Evolutionary conservation across 2,113 vertebrate genomes (phyloP), one percentile per base, ranked within the genome.

Genomic region (Lampris megalopsis): DNA sequence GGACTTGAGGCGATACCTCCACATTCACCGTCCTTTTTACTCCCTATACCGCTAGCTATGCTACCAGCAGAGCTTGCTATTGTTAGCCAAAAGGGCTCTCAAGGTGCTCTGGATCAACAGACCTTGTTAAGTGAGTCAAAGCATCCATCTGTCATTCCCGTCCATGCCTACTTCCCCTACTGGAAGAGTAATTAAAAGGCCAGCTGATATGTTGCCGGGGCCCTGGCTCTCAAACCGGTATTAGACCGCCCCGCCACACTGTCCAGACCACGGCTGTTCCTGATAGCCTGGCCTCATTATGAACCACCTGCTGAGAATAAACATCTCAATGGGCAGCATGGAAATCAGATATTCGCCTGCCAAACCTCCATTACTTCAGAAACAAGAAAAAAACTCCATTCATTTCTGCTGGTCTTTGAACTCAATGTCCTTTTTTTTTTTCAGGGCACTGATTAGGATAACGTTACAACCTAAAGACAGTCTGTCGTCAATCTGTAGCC

Each of bases 101-200:
- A 68, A 83, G 83, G 79, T 81, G 63, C 68, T 79, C 49, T 50
- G 62, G 63, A 81, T 72, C 77, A 78, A 41, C 40, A 43, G 70
- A 75, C 67, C 76, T 63, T 40, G 38, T 82, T 82, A 82, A 81
- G 63, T 40, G 53, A 78, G 73, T 87, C 73, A 88, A 69, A 81
- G 59, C 60, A 84, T 80, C 75, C 88, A 87, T 86, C 88, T 86
- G 83, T 58, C 76, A 62, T 68, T 64, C 50, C 60, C 9, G 24
- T 66, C 77, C 58, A 9, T 13, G 59, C 75, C 58, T 71, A 11
- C 59, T 35, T 68, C 67, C 62, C 45, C 74, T 63, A 73, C 52
- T 50, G 57, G 76, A 84, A 75, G 74, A 62, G 69, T 82, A 83
- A 90, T 90, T 87, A 83, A 89, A 89, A 86, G 65, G 63, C 86